A percentile compares a stretch with the other conserved stretches of the same genome.
These are phyloP conservation scores for Elegia similella DNA, from an alignment of 2,888 invertebrate genomes.

Conservation along the genomic window DNA sequence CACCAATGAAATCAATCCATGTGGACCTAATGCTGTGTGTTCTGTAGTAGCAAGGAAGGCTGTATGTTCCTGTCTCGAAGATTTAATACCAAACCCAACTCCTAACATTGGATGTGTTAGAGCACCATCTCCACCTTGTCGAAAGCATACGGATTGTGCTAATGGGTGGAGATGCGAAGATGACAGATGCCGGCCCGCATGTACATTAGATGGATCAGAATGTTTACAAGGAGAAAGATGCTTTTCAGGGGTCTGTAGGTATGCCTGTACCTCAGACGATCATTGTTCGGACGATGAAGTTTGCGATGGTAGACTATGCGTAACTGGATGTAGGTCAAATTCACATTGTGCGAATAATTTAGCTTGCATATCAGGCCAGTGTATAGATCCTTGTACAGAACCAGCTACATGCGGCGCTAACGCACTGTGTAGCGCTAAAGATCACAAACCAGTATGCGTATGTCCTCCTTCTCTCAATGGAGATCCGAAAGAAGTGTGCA, in stretches of 20 bases:
- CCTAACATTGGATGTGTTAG: constrained; percentile 94
- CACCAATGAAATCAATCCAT: constrained; percentile 83
- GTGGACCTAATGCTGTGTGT: constrained; percentile 92
- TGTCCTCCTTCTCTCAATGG: constrained; percentile 88
- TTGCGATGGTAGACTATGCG: constrained; percentile 90
- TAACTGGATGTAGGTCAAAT: constrained; percentile 90
- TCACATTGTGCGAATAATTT: constrained; percentile 87
- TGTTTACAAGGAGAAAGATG: constrained; percentile 93
- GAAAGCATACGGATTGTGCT: constrained; percentile 88
- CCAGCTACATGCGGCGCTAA: constrained; percentile 93
- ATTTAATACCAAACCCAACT: constrained; percentile 93
- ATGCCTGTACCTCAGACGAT: constrained; percentile 90
- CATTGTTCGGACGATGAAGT: constrained; percentile 94
- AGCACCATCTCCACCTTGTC: constrained; percentile 88
- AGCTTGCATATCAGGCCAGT: constrained; percentile 90
- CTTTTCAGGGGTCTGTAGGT: constrained; percentile 88
- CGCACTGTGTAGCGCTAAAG: constrained; percentile 85
- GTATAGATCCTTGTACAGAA: constrained; percentile 88
- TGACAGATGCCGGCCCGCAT: constrained; percentile 88
- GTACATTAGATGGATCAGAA: constrained; percentile 85
- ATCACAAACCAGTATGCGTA: constrained; percentile 88
- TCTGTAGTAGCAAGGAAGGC: constrained; percentile 91
- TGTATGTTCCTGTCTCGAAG: constrained; percentile 88
- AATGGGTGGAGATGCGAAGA: constrained; percentile 87
- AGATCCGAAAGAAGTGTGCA: constrained; percentile 88